These are phyloP conservation scores for Drosophila santomea DNA, from an alignment of 1,140 invertebrate species.

Conservation along the genomic window DNA sequence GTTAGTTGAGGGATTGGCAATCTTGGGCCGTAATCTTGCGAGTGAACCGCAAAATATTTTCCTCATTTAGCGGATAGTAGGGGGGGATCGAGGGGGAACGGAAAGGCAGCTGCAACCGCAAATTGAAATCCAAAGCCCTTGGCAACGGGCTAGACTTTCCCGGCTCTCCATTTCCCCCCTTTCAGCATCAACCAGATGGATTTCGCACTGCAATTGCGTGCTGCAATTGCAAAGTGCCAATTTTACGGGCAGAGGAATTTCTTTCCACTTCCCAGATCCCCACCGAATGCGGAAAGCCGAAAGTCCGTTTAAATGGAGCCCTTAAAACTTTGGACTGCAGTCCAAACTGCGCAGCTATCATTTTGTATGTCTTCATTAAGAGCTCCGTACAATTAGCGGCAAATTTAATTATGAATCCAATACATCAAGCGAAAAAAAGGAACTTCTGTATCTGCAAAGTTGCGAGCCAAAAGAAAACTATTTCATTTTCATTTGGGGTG, in stretches of 20 bases:
- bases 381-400: conserved; percentile 29
- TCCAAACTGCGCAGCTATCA: conserved; percentile 4
- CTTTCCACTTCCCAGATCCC: neutral
- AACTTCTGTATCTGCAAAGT: conserved; percentile 23
- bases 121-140: conserved; percentile 56
- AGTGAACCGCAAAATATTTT: conserved; percentile 70
- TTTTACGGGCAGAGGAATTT: conserved; percentile 27
- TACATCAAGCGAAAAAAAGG: conserved; percentile 30
- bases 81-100: neutral
- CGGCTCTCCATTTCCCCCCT: neutral
- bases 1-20: conserved; percentile 39
- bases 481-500: conserved; percentile 69
- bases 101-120: conserved; percentile 57
- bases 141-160: conserved; percentile 30
- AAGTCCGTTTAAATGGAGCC: conserved; percentile 37
- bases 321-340: conserved; percentile 4
- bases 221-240: conserved; percentile 36
- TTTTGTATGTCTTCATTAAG: conserved; percentile 40
- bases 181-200: neutral
- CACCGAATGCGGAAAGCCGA: conserved; percentile 4
- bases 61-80: conserved; percentile 30
- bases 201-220: conserved; percentile 30
- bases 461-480: conserved; percentile 50
- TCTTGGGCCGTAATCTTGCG: conserved; percentile 67
- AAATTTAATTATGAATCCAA: conserved; percentile 78